Conservation (phyloP, 2,113 vertebrate species). For the Ardeotis arabs region DNA sequence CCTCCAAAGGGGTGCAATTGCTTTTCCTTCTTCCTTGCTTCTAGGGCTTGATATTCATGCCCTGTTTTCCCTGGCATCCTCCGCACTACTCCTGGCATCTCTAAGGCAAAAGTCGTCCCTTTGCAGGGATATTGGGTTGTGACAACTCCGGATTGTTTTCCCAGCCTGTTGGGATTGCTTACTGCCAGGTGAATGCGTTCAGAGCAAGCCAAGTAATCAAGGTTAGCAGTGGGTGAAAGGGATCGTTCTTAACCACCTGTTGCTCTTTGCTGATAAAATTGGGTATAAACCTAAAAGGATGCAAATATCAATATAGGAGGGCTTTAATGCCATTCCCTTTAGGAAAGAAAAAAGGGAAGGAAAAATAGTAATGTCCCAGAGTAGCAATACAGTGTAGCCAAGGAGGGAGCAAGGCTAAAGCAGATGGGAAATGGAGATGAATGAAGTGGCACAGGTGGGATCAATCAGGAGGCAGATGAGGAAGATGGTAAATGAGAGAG, state of each 20-base stretch:
- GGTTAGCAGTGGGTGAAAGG: neutral
- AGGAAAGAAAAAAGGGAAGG: too few relatives aligned
- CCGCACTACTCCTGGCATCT: fast-evolving
- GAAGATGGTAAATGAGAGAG: neutral
- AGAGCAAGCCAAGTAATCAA: neutral
- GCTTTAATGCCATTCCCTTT: neutral
- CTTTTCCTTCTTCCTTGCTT: neutral
- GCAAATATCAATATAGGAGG: fast-evolving
- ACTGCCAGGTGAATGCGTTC: neutral
- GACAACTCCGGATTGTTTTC: neutral
- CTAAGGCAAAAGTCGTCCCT: neutral
- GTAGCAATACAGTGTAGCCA: fast-evolving
- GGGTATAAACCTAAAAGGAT: neutral
- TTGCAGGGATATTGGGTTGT: fast-evolving
- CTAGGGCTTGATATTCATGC: fast-evolving
- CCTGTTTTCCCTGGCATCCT: neutral
- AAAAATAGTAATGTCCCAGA: too few relatives aligned
- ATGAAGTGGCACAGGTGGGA: neutral
- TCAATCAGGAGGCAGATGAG: neutral
- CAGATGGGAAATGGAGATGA: neutral
- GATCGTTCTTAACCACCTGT: neutral
- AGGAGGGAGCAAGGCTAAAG: neutral
- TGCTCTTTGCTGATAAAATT: neutral
- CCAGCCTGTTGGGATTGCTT: fast-evolving
- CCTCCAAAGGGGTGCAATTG: fast-evolving